Base-by-base conservation (phyloP, 2,888 invertebrate genomes). In the Melieria crassipennis region DNA sequence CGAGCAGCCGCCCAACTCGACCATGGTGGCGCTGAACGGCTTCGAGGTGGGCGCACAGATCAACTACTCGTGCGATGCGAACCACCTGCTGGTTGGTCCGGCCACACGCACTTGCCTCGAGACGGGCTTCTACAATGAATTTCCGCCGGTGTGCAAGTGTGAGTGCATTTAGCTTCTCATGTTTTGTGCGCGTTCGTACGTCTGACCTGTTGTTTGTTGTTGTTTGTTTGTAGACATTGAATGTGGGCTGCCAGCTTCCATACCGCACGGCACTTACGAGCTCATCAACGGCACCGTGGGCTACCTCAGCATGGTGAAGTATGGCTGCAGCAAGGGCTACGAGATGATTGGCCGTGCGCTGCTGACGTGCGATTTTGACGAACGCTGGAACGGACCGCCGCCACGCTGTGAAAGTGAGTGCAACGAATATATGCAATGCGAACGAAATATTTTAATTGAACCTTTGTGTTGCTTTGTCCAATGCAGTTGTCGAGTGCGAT, bases 121-220 rank as follows among this genome's bases (percentile, higher is more conserved):
- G 75, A 96, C 95, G 5, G 97, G 97, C 58, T 97, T 97, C 87
- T 97, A 95, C 84, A 95, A 95, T 79, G 96, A 96, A 84, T 96
- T 96, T 82, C 95, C 96, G 47, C 96, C 97, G 0, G 95, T 96
- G 58, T 97, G 97, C 86, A 94, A 95, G 91, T 91, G 96, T 96
- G 88, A 92, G 92, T 88, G 43, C 7, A 11, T n/a, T 16, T 13
- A 0, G 11, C 3, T 10, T 30, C 50, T 11, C 4, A 3, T 58
- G 43, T 13, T 5, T 7, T 4, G 48, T 13, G 7, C 1, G 48
- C 10, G 6, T 1, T 13, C 43, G 43, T 11, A 0, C 3, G 3
- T 58, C 43, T 58, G 57, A 30, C 10, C 7, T 7, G 30, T 1
- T 30, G 13, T 2, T 43, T 62, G 10, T 45, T 45, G 16, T 62